Conservation (phyloP, 1,140 invertebrate genomes). For the Macrobrachium rosenbergii region DNA sequence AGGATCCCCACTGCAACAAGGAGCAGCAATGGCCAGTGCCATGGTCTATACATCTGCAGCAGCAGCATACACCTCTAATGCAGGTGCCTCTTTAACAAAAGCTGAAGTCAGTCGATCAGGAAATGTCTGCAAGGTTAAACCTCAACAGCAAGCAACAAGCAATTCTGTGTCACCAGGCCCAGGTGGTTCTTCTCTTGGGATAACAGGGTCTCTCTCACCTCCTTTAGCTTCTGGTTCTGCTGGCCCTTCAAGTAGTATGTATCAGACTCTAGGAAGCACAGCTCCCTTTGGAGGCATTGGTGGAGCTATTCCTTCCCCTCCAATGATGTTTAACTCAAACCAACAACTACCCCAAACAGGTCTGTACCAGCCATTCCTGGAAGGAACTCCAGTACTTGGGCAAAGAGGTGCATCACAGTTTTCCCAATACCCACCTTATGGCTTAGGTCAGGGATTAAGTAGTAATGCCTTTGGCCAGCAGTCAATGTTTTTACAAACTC, state of each 20-base stretch:
- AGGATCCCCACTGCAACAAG: slow-evolving; percentile 59
- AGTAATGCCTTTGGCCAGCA: slow-evolving; percentile 77
- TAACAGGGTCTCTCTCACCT: slow-evolving; percentile 70
- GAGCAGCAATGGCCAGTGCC: slow-evolving; percentile 43
- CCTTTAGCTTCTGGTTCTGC: slow-evolving; percentile 66
- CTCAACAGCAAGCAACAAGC: slow-evolving; percentile 78
- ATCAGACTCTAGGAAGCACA: slow-evolving; percentile 64
- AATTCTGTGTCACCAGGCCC: slow-evolving; percentile 69
- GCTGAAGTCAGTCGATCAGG: slow-evolving; percentile 67
- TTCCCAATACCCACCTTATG: slow-evolving; percentile 77
- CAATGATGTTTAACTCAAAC: slow-evolving; percentile 81
- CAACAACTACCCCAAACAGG: slow-evolving; percentile 81
- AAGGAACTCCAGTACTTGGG: slow-evolving; percentile 72
- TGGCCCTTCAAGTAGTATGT: slow-evolving; percentile 69
- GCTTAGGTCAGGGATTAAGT: slow-evolving; percentile 71
- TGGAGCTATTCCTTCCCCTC: slow-evolving; percentile 64
- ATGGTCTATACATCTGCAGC: slow-evolving; percentile 61
- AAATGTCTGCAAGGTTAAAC: slow-evolving; percentile 84
- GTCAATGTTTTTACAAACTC: slow-evolving; percentile 78
- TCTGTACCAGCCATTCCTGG: slow-evolving; percentile 81
- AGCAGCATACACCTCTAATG: slow-evolving; percentile 69
- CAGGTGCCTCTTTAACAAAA: slow-evolving; percentile 58
- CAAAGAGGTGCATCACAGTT: slow-evolving; percentile 76
- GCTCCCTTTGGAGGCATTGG: slow-evolving; percentile 63
- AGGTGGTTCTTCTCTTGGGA: slow-evolving; percentile 72